Evolutionary conservation across 2,888 invertebrate species (phyloP).

Genomic region (Achlya flavicornis): DNA sequence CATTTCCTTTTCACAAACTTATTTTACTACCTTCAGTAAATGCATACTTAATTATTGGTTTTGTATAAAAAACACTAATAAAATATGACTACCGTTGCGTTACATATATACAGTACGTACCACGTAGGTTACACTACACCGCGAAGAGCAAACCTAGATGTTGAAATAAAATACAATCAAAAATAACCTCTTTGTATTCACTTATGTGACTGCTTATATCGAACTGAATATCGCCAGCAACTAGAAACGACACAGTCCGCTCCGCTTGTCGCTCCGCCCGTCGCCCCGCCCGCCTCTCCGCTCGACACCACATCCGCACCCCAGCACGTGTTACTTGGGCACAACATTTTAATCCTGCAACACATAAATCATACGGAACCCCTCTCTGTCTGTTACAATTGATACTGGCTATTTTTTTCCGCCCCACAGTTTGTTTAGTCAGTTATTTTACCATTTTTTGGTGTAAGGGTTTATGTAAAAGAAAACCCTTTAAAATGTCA

Average conservation of each 20-base stretch:
- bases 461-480: constrained; percentile 1
- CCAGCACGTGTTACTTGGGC: constrained; percentile 8
- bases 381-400: constrained; percentile 54
- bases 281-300: constrained; percentile 22
- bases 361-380: constrained; percentile 66
- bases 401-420: constrained; percentile 52
- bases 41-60: no score
- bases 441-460: constrained; percentile 30
- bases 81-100: no score
- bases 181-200: no score
- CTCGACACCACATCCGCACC: constrained; percentile 17
- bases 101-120: no score
- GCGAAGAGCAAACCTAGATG: no score
- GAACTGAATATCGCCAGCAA: neutral
- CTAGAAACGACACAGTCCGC: neutral
- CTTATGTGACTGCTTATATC: no score
- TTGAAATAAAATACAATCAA: no score
- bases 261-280: constrained; percentile 7
- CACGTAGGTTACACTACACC: no score
- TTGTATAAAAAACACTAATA: no score
- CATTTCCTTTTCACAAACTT: no score
- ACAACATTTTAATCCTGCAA: constrained; percentile 63
- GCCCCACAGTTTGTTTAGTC: constrained; percentile 27
- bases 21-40: no score
- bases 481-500: neutral